Evolutionary conservation across 2,888 invertebrate genomes (phyloP).

Genomic region (Coenonympha arcania): DNA sequence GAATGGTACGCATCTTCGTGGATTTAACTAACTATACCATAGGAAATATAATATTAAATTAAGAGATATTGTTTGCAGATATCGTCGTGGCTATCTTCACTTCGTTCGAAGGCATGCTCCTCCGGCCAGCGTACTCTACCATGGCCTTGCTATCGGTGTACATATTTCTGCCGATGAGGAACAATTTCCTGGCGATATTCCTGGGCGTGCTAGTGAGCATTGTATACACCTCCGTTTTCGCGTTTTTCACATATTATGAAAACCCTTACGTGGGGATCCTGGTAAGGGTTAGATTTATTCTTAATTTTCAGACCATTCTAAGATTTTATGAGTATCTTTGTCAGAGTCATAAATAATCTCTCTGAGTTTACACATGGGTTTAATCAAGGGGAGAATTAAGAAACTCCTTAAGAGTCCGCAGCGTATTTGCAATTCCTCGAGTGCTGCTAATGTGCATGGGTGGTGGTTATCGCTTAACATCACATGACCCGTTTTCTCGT

Average conservation of each 20-base stretch:
- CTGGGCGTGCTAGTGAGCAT: constrained; percentile 80
- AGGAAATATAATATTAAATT: too few species aligned
- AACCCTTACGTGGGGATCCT: constrained; percentile 47
- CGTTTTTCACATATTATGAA: constrained; percentile 53
- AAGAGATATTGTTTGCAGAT: constrained; percentile 70
- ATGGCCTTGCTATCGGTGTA: constrained; percentile 85
- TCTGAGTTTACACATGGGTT: too few species aligned
- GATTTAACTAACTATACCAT: too few species aligned
- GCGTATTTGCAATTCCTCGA: too few species aligned
- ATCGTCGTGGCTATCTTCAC: constrained; percentile 79
- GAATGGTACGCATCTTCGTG: too few species aligned
- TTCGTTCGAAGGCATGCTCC: constrained; percentile 61
- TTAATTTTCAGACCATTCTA: background rate
- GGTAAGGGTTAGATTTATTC: constrained; percentile 41
- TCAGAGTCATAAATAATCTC: too few species aligned
- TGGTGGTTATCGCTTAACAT: too few species aligned
- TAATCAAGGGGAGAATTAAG: too few species aligned
- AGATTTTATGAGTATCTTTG: background rate
- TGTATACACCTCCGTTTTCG: constrained; percentile 74
- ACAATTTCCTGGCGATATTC: constrained; percentile 79
- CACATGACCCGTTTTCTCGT: too few species aligned
- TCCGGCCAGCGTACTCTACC: constrained; percentile 81
- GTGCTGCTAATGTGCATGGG: too few species aligned
- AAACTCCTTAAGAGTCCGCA: too few species aligned
- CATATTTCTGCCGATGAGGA: constrained; percentile 86